Base-by-base conservation (phyloP, 2,113 vertebrate species). In the Sus scrofa region DNA sequence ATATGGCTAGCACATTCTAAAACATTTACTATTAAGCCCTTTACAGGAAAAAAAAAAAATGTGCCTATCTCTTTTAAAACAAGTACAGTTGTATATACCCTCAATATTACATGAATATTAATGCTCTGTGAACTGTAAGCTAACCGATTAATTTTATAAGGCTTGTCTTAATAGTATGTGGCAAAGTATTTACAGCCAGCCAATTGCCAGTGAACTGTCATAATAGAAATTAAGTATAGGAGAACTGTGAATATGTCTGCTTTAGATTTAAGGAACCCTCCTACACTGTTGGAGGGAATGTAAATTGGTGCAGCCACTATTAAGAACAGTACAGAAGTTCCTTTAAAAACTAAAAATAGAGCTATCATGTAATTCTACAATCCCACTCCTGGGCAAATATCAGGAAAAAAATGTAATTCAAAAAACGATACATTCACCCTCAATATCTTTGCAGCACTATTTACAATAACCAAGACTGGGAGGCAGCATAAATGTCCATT, bases 211-310 rank as follows among this genome's bases (percentile, higher is more conserved):
- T 56, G 37, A 83, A 14, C 34, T 52, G 4, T 50, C 60, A 77
- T 19, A 81, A 15, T 9, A 94, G n/a, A 95, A 86, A 32, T n/a
- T 73, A 95, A 89, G 50, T 92, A 58, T 3, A 63, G 32, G 50
- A 65, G 8, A 4, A 91, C 9, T 87, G 20, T 39, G 34, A 93
- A 65, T 27, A 37, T 18, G 13, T 34, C 56, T 85, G 44, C 54
- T 89, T 91, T 89, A 75, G 44, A 44, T 44, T 6, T 44, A 44
- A 44, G 44, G 44, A 44, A 44, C 44, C 44, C 44, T 44, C 44
- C 44, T 44, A 44, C 44, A 44, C 44, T 6, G 44, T 44, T 44
- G 44, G 44, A 6, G 44, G 8, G 44, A 44, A 44, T 44, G 44
- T 44, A 44, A 44, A 44, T 44, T 44, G 44, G 44, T 44, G 44